phyloP scores from a whole-genome alignment of 2,797 vertebrate species.

The Rhabdomys pumilio region DNA sequence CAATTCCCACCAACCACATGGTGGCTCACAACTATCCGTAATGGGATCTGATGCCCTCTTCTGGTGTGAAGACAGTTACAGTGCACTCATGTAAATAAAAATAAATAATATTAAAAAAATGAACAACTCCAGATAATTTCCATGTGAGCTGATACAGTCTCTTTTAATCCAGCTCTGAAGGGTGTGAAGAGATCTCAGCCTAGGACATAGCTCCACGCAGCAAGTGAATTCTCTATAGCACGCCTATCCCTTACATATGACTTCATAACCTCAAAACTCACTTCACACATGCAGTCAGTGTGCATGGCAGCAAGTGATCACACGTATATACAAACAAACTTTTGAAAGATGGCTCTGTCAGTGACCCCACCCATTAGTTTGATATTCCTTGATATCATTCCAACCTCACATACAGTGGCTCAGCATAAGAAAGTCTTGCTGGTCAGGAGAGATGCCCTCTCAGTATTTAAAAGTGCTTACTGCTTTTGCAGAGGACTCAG shows the following conservation, averaged over 20 bases:
- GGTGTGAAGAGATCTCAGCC: neutral
- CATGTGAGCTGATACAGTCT: neutral
- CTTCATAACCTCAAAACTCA: slow-evolving; percentile 1
- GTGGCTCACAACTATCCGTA: too few species aligned
- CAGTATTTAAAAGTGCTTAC: neutral
- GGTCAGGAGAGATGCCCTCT: neutral
- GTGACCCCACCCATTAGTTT: neutral
- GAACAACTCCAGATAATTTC: neutral
- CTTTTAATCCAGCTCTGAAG: neutral
- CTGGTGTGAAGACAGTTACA: too few species aligned
- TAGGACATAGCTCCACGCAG: neutral
- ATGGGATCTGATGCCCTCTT: too few species aligned
- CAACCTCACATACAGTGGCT: neutral
- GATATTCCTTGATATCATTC: neutral
- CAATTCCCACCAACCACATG: too few species aligned
- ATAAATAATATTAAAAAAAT: neutral
- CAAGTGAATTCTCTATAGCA: neutral
- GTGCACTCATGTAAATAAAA: too few species aligned
- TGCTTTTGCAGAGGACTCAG: neutral
- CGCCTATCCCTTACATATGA: neutral
- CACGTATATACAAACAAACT: neutral
- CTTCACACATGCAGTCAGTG: neutral
- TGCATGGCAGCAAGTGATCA: neutral
- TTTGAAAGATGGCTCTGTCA: neutral
- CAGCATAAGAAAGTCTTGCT: neutral